Base-by-base conservation (phyloP, 53 echinoderm and acorn worm species). In the Astropecten irregularis region DNA sequence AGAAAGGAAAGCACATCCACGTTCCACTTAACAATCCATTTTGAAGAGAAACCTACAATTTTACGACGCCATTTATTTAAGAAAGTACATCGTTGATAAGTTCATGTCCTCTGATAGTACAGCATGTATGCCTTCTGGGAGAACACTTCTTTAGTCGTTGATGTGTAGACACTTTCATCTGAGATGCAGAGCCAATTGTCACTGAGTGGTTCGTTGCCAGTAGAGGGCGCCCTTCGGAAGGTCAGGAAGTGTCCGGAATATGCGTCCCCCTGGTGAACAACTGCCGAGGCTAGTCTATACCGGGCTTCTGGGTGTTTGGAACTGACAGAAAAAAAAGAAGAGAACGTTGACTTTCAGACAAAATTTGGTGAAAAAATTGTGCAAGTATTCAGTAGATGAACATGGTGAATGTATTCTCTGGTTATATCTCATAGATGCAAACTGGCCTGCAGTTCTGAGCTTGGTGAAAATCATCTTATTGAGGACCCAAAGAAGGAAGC, bases 81-180 rank as follows among this genome's bases (percentile, higher is more conserved):
- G n/a, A n/a, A n/a, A n/a, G n/a, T n/a, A n/a, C n/a, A n/a, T n/a
- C n/a, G n/a, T n/a, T n/a, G n/a, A n/a, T n/a, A n/a, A n/a, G n/a
- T n/a, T n/a, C n/a, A n/a, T n/a, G n/a, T n/a, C 82, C 95, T 81
- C 82, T 96, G 91, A 71, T 96, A 96, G 55, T 93, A 96, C 57
- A 96, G 85, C 97, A 96, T 96, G 84, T 96, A 96, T 19, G 97
- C 97, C 68, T 92, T 91, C 76, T 93, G 92, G 19, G 92, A 81
- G 18, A 89, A 84, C 1, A 94, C 90, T 74, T 96, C 97, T 28
- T 87, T 61, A 18, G 88, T 19, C 27, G 81, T 71, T 16, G 94
- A 94, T 1, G 73, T 74, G 73, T 92, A 87, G 1, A 97, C 97
- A 46, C 82, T 84, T 56, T 92, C 87, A 67, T 97, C 97, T 0